Evolutionary conservation across 1,140 invertebrate species (phyloP).

Genomic region (Tetragonula clypearis): DNA sequence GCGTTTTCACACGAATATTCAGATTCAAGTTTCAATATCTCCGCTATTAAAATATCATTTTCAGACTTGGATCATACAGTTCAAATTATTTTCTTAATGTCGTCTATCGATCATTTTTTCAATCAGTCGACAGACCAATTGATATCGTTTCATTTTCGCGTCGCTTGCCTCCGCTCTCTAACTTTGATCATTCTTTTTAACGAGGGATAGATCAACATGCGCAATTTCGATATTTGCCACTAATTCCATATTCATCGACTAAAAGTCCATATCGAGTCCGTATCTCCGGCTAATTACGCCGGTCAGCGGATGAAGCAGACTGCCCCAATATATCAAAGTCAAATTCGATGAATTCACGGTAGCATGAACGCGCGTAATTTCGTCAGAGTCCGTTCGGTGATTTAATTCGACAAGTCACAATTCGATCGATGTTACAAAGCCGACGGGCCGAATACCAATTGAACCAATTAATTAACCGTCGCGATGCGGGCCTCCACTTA

Average conservation of each 20-base stretch:
- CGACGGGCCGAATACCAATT: too few relatives aligned
- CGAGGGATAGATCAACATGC: neutral
- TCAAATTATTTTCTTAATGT: too few relatives aligned
- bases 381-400: neutral
- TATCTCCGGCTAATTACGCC: neutral
- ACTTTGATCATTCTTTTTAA: too few relatives aligned
- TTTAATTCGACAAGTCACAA: conserved; percentile 15
- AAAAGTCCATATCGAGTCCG: neutral
- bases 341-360: neutral
- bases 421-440: neutral
- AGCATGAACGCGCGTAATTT: neutral
- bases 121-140: too few relatives aligned
- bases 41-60: too few relatives aligned
- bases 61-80: too few relatives aligned
- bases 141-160: too few relatives aligned
- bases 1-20: too few relatives aligned
- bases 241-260: neutral
- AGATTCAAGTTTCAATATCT: too few relatives aligned
- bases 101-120: too few relatives aligned
- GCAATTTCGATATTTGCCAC: neutral
- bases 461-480: conserved; percentile 1
- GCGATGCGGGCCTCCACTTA: neutral
- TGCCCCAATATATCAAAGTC: neutral
- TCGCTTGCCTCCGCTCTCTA: too few relatives aligned
- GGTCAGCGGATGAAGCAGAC: neutral